Conservation (phyloP, 2,888 invertebrate genomes). For the Agrilus cyanescens region DNA sequence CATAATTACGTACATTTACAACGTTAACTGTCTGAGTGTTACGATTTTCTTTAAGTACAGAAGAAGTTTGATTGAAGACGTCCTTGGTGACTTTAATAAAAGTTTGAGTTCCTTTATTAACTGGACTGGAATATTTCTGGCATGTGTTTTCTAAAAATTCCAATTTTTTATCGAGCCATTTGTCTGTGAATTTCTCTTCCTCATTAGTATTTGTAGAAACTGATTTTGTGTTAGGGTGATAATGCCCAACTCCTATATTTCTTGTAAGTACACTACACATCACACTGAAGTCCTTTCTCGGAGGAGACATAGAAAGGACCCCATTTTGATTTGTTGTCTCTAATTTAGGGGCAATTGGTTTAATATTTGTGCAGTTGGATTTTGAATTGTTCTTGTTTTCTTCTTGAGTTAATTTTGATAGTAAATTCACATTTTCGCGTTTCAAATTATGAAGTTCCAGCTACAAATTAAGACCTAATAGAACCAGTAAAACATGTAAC, state of each 20-base stretch:
- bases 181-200: conserved; percentile 22
- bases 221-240: conserved; percentile 29
- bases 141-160: conserved; percentile 25
- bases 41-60: conserved; percentile 1
- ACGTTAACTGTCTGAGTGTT: conserved; percentile 20
- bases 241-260: conserved; percentile 46
- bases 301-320: conserved; percentile 22
- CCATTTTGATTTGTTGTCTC: too few species aligned
- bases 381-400: conserved; percentile 5
- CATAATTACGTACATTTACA: too few species aligned
- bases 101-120: conserved; percentile 26
- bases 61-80: conserved; percentile 20
- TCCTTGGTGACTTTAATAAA: conserved; percentile 18
- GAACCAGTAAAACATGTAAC: too few species aligned
- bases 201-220: conserved; percentile 27
- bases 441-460: too few species aligned
- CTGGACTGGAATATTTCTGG: neutral
- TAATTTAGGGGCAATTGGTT: neutral
- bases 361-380: neutral
- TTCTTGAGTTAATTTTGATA: neutral
- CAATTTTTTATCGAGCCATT: conserved; percentile 30
- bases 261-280: conserved; percentile 50
- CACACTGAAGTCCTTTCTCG: conserved; percentile 50
- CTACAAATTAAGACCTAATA: too few species aligned
- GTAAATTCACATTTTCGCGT: too few species aligned